These are phyloP conservation scores for Lepisosteus osseus DNA, from an alignment of 2,113 vertebrate genomes.

Conservation along the genomic window DNA sequence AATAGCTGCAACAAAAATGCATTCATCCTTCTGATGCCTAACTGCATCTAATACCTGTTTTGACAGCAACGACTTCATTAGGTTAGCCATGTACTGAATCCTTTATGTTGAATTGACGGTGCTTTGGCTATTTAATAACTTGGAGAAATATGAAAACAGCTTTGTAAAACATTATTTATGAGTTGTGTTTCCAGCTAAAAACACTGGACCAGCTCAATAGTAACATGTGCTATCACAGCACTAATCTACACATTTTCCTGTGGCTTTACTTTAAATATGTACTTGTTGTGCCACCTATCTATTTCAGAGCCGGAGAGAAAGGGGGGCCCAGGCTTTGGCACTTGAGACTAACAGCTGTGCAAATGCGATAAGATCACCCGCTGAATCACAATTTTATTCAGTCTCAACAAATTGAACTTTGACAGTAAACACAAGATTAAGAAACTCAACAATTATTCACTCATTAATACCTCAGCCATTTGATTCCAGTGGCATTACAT, in stretches of 20 bases:
- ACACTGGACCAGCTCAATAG: no score
- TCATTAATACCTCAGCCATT: conserved; percentile 24
- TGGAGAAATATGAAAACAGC: no score
- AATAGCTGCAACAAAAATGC: no score
- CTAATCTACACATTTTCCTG: not conserved
- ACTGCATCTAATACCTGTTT: no score
- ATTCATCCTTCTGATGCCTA: no score
- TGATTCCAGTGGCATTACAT: not conserved
- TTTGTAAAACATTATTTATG: no score
- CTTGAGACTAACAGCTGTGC: conserved; percentile 21
- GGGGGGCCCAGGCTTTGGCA: conserved; percentile 6
- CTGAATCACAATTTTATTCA: conserved; percentile 26
- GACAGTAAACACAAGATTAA: conserved; percentile 32
- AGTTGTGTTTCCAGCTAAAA: no score
- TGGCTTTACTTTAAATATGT: not conserved
- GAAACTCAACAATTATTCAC: conserved; percentile 32
- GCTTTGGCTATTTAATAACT: no score
- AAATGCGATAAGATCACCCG: conserved; percentile 30
- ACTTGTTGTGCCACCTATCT: conserved; percentile 10
- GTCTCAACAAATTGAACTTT: conserved; percentile 28
- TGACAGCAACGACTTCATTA: no score
- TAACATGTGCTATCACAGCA: not conserved
- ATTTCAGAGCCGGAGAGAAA: not conserved
- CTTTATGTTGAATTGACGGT: no score
- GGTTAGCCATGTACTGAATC: no score